phyloP scores from a whole-genome alignment of 2,888 invertebrate genomes.

The Drosophila prostipennis region DNA sequence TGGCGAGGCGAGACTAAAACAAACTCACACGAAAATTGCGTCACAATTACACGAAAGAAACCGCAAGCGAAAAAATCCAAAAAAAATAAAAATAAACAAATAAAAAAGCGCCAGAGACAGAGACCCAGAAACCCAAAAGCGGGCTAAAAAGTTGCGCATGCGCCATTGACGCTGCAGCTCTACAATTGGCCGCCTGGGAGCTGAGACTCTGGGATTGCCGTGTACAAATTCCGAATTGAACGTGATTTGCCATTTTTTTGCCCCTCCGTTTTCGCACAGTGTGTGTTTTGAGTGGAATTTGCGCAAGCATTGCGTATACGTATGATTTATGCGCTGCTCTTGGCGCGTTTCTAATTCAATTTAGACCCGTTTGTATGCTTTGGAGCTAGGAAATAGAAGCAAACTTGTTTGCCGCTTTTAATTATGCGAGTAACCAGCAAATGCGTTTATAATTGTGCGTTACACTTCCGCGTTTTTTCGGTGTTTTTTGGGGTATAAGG shows the following conservation, averaged over 20 bases:
- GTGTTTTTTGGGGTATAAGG: neutral
- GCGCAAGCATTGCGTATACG: slow-evolving; percentile 43
- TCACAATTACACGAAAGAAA: slow-evolving; percentile 67
- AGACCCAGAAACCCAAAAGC: slow-evolving; percentile 76
- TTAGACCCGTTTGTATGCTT: slow-evolving; percentile 38
- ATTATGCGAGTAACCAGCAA: slow-evolving; percentile 26
- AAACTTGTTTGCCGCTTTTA: slow-evolving; percentile 38
- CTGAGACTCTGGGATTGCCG: slow-evolving; percentile 17
- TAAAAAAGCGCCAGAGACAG: slow-evolving; percentile 45
- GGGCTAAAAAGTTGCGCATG: slow-evolving; percentile 64
- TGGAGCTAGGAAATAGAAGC: slow-evolving; percentile 38
- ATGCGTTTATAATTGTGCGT: slow-evolving; percentile 36
- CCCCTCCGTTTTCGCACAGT: slow-evolving; percentile 28
- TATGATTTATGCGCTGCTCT: slow-evolving; percentile 32
- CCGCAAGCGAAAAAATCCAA: slow-evolving; percentile 39
- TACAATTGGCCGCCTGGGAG: slow-evolving; percentile 39
- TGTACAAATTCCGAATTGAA: slow-evolving; percentile 30
- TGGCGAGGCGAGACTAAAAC: slow-evolving; percentile 62
- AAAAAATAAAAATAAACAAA: neutral
- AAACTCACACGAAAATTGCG: slow-evolving; percentile 67
- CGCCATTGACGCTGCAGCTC: slow-evolving; percentile 47
- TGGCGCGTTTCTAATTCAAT: slow-evolving; percentile 43
- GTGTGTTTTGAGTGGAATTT: slow-evolving; percentile 11
- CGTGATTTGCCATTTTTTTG: slow-evolving; percentile 13
- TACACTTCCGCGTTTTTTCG: slow-evolving; percentile 38